Conservation (phyloP, 2,888 invertebrate species). For the Hirtodrosophila trivittata region DNA sequence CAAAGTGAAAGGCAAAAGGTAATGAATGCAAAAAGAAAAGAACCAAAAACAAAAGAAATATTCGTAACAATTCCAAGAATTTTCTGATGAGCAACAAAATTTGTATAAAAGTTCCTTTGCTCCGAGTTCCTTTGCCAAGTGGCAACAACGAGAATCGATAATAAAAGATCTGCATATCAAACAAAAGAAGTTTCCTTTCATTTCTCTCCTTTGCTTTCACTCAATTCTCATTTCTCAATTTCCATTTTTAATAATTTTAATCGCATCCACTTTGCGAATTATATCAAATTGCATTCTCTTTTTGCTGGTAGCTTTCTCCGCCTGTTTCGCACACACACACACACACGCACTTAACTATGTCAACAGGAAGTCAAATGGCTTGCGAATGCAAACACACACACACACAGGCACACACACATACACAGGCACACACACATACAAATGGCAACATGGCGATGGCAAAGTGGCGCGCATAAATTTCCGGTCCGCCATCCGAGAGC, state of each 20-base stretch:
- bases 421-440: conserved; percentile 10
- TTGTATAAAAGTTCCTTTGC: conserved; percentile 8
- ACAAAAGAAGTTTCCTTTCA: too few species aligned
- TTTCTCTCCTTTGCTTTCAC: too few species aligned
- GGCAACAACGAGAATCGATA: not conserved
- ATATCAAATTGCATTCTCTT: conserved; percentile 32
- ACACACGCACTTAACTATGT: conserved; percentile 53
- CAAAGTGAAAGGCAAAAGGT: conserved; percentile 26
- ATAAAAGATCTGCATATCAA: too few species aligned
- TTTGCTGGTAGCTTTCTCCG: conserved; percentile 20
- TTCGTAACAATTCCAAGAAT: conserved; percentile 30
- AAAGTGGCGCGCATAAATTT: conserved; percentile 78
- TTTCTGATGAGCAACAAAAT: conserved; percentile 23
- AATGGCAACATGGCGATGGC: conserved; percentile 35
- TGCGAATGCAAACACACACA: conserved; percentile 33
- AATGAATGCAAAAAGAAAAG: conserved; percentile 34
- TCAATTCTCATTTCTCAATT: not conserved
- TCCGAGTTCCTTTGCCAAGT: too few species aligned
- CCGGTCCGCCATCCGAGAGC: conserved; percentile 57
- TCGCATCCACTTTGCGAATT: conserved; percentile 15
- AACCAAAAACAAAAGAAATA: conserved; percentile 11
- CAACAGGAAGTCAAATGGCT: conserved; percentile 72
- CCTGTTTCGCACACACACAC: conserved; percentile 27
- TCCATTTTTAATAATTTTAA: conserved; percentile 4
- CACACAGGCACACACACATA: conserved; percentile 16